Evolutionary conservation across 2,888 invertebrate genomes (phyloP).

Genomic region (Adelphocoris suturalis): DNA sequence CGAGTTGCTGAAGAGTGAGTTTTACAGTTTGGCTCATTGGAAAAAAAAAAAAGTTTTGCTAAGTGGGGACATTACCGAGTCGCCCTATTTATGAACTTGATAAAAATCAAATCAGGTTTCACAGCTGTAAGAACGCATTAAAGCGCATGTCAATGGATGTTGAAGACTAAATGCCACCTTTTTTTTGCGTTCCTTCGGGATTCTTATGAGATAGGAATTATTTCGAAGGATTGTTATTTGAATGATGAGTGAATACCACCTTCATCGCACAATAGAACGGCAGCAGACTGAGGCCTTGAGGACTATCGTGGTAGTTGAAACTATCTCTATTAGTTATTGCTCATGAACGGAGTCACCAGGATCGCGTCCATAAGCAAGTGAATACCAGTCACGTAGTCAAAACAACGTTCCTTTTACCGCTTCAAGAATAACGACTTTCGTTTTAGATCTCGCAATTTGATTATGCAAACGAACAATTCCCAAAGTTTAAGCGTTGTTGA

Average conservation of each 20-base stretch:
- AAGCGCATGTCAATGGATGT: too few species aligned
- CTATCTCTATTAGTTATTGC: background rate
- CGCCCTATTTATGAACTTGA: too few species aligned
- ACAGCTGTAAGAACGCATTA: too few species aligned
- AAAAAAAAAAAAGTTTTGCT: too few species aligned
- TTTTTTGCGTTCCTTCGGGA: too few species aligned
- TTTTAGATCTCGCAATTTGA: background rate
- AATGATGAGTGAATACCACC: background rate
- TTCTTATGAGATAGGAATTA: too few species aligned
- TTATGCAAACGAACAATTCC: background rate
- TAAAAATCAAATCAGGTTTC: too few species aligned
- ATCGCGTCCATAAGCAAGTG: background rate
- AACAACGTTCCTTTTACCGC: conserved; percentile 25
- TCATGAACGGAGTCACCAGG: conserved; percentile 1
- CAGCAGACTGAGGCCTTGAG: conserved; percentile 14
- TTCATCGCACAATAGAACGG: background rate
- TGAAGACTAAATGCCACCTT: too few species aligned
- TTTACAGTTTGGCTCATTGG: too few species aligned
- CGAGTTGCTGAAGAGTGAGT: too few species aligned
- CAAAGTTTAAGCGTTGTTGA: background rate
- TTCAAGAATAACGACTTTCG: conserved; percentile 14
- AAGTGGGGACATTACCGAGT: too few species aligned
- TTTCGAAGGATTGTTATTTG: too few species aligned
- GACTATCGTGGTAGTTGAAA: background rate
- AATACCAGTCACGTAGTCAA: conserved; percentile 39